Evolutionary conservation across 2,797 vertebrate genomes (phyloP).

Genomic region (Coranthus polyacanthus): DNA sequence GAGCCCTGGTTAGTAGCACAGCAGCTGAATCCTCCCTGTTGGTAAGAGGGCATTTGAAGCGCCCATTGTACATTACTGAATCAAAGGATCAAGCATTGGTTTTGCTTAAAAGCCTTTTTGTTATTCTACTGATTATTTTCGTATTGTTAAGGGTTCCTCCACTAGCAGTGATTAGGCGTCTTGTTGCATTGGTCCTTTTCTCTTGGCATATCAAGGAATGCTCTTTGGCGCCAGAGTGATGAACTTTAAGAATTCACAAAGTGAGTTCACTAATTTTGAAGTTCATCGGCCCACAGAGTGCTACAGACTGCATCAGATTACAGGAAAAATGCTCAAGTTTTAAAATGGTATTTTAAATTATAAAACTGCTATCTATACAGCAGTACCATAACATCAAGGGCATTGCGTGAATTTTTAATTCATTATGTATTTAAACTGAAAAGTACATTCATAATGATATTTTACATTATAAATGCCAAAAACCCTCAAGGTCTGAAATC

Average conservation of each 20-base stretch:
- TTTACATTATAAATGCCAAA: slow-evolving; percentile 19
- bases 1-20: slow-evolving; percentile 72
- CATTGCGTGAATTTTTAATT: slow-evolving; percentile 17
- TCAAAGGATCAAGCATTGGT: slow-evolving; percentile 82
- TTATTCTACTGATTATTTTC: slow-evolving; percentile 84
- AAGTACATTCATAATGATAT: slow-evolving; percentile 19
- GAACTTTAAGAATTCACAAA: slow-evolving; percentile 31
- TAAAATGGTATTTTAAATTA: neutral
- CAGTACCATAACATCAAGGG: neutral
- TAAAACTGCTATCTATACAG: neutral
- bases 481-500: slow-evolving; percentile 46
- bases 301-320: slow-evolving; percentile 9
- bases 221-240: slow-evolving; percentile 46
- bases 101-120: slow-evolving; percentile 80
- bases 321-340: neutral
- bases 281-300: slow-evolving; percentile 19
- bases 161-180: slow-evolving; percentile 77
- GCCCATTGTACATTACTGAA: slow-evolving; percentile 78
- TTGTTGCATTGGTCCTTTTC: slow-evolving; percentile 65
- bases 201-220: slow-evolving; percentile 67
- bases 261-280: slow-evolving; percentile 35
- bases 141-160: slow-evolving; percentile 73
- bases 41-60: slow-evolving; percentile 84
- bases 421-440: slow-evolving; percentile 26
- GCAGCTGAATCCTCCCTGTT: slow-evolving; percentile 84